Base-by-base conservation (phyloP, 2,888 invertebrate genomes). In the Helobdella robusta region DNA sequence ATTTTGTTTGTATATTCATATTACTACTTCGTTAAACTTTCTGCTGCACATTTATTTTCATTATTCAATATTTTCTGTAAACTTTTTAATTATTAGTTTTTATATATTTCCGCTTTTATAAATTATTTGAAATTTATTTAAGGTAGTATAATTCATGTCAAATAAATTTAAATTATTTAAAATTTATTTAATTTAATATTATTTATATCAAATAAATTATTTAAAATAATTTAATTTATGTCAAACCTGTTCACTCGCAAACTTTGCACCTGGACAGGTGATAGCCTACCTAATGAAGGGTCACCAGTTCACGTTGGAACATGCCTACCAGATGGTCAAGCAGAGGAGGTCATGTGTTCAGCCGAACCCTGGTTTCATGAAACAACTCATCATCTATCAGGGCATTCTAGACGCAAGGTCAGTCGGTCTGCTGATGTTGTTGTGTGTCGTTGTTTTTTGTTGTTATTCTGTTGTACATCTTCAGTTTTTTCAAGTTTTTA, bases 241-340 rank as follows among this genome's bases (percentile, higher is more conserved):
- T n/a, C n/a, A n/a, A n/a, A n/a, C n/a, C n/a, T n/a, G n/a, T n/a
- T n/a, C n/a, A n/a, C n/a, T n/a, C n/a, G n/a, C n/a, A n/a, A n/a
- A n/a, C n/a, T n/a, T n/a, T n/a, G n/a, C n/a, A n/a, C n/a, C n/a
- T n/a, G n/a, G n/a, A n/a, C 15, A 77, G 76, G 76, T 77, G 30
- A 92, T 95, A 75, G 94, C 95, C 0, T 95, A 92, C 81, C 89
- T 92, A 28, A 97, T 98, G 97, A 97, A 97, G 81, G 91, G 92
- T 23, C 89, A 89, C 80, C 89, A 89, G 77, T 92, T 91, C 92
- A 87, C 89, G 75, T 88, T 94, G 74, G 85, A 88, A 68, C 86
- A 88, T 74, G 93, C 97, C 1, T 83, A 90, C 74, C 86, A 87
- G 69, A 23, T 50, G 15, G 62, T 62, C 30, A 62, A 62, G 34